Base-by-base conservation (phyloP, 2,797 vertebrate genomes). In the Rhabdophis nuchalis region DNA sequence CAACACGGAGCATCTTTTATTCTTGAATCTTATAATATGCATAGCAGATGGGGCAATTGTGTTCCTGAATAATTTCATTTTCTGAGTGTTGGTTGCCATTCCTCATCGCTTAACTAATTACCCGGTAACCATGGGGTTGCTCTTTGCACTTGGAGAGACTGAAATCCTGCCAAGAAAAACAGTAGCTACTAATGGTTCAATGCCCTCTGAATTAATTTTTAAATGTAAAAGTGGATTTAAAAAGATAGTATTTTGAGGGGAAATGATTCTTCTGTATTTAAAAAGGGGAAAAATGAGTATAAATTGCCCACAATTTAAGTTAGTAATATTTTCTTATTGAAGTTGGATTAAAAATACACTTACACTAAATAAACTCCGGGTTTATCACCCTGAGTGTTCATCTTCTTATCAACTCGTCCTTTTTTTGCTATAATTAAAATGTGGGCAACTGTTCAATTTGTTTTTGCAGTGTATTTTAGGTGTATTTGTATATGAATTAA, bases 131-230 rank as follows among this genome's bases (percentile, higher is more conserved):
- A 53, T 56, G 61, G 46, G 53, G 58, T 90, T 93, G 1, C 46
- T 91, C 11, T 90, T 95, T 92, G 41, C 88, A 9, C 64, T 89
- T 36, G 87, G n/a, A 50, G 4, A 64, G 27, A 61, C 58, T 93
- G 86, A 57, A 25, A 92, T 85, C 41, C 52, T 36, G 50, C 36
- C 1, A 53, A 77, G 91, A 89, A 60, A n/a, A 64, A 9, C n/a
- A 86, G 4, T 0, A 0, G 23, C 85, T 72, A 18, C 27, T 41
- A 91, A 32, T 87, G 53, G 41, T 41, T 13, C 14, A 58, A 6
- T 46, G 18, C 27, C 1, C 29, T 57, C 86, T 56, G 16, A 85
- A 68, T 77, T 29, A 32, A 12, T n/a, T 54, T 41, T 50, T 20
- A 12, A 8, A 13, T 23, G 58, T 88, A 82, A 88, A 82, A 32